A percentile compares a stretch with the other conserved stretches of the same genome.
These are phyloP conservation scores for Hesperia comma DNA, from an alignment of 2,888 invertebrate species.

Conservation along the genomic window DNA sequence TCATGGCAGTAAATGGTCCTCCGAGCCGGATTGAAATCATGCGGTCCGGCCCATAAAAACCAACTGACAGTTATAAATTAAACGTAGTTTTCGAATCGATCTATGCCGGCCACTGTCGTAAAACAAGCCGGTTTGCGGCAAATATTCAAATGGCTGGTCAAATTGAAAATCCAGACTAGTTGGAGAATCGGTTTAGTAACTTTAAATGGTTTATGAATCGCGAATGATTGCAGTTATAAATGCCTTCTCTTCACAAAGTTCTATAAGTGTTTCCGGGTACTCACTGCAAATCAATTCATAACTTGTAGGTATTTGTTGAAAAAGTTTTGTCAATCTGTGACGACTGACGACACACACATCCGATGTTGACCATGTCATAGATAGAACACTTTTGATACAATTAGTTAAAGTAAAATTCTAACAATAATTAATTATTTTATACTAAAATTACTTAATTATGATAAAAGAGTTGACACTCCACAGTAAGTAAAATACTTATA, in stretches of 20 bases:
- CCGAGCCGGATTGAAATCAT: slow-evolving; percentile 31
- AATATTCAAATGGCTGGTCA: slow-evolving; percentile 42
- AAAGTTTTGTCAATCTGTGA: too few species aligned
- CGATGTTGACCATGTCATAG: too few species aligned
- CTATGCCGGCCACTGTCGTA: slow-evolving; percentile 37
- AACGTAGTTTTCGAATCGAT: slow-evolving; percentile 36
- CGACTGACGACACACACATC: too few species aligned
- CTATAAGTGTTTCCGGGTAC: not conserved
- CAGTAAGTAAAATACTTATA: too few species aligned
- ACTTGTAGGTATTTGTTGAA: too few species aligned
- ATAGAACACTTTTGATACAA: too few species aligned
- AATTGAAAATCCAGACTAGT: slow-evolving; percentile 41
- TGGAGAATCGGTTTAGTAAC: slow-evolving; percentile 11
- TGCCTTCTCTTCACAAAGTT: not conserved
- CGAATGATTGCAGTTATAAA: too few species aligned
- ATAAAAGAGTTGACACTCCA: too few species aligned
- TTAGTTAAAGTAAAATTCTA: too few species aligned
- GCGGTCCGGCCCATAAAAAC: slow-evolving; percentile 33
- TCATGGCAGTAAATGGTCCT: slow-evolving; percentile 23
- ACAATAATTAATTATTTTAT: too few species aligned
- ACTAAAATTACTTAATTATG: too few species aligned
- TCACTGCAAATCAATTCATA: not conserved
- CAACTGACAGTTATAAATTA: slow-evolving; percentile 37
- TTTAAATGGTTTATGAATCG: too few species aligned
- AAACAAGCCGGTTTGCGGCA: slow-evolving; percentile 33